Base-by-base conservation (phyloP, 2,888 invertebrate genomes). In the Tuberolachnus salignus region DNA sequence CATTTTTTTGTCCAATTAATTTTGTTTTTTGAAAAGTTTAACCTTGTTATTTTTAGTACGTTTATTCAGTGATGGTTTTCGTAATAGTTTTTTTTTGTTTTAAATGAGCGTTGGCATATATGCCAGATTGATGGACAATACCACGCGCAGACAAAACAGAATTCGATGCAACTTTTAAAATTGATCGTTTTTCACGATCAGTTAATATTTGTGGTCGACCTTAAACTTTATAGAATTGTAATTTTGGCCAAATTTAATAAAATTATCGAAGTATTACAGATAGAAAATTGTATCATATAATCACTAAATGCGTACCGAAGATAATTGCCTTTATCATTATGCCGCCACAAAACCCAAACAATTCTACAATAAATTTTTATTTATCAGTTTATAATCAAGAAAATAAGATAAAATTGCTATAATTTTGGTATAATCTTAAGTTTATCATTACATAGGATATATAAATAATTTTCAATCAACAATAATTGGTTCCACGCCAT, bases 1-100 rank as follows among this genome's bases (percentile, higher is more conserved):
- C 26, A 61, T 61, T 13, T 61, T 61, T 61, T 61, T 61, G 61
- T 3, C 61, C 26, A 61, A 61, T 61, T 61, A 23, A 61, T 61
- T 61, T 61, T 61, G 61, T 11, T 11, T 61, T 14, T 61, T 61
- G 26, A 61, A 61, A 61, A 61, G 19, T 61, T 26, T 13, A 61
- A 61, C 14, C 61, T 61, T 61, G 26, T n/a, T 14, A 10, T 61
- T 21, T 61, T 61, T 61, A 61, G 23, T 61, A 61, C 61, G 61
- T 61, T 61, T 14, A 13, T 61, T 49, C 10, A 49, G 26, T 21
- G 61, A 14, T 61, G 61, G 59, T 21, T 59, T 59, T 59, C 59
- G 16, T 59, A 59, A 59, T 59, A n/a, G 9, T n/a, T 59, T 59
- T 59, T 59, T 21, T 59, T 59, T 21, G 59, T n/a, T n/a, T n/a